phyloP scores from a whole-genome alignment of 2,113 vertebrate species.

The Hylia prasina region DNA sequence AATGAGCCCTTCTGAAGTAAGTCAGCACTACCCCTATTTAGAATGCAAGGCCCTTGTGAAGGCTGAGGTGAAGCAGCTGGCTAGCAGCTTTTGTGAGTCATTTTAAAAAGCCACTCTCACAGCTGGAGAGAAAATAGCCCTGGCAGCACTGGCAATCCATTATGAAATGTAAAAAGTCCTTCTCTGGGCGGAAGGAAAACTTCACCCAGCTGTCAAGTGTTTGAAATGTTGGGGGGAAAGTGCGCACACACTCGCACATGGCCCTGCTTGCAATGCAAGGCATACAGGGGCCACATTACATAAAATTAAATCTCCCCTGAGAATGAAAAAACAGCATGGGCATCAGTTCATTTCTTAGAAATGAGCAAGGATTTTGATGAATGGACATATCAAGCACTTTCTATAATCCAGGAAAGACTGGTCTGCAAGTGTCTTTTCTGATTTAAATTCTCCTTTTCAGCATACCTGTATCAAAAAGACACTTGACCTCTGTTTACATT shows the following conservation, averaged over 20 bases:
- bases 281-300: conserved; percentile 48
- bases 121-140: conserved; percentile 77
- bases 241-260: neutral
- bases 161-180: conserved; percentile 71
- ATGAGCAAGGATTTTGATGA: conserved; percentile 53
- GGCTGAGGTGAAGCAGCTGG: conserved; percentile 75
- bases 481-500: conserved; percentile 15
- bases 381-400: neutral
- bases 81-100: conserved; percentile 70
- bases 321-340: conserved; percentile 2
- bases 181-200: conserved; percentile 74
- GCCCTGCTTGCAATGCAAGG: conserved; percentile 10
- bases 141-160: conserved; percentile 68
- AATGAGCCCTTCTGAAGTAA: conserved; percentile 68
- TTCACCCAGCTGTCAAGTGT: conserved; percentile 77
- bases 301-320: conserved; percentile 57
- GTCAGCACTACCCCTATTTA: conserved; percentile 64
- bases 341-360: conserved; percentile 25
- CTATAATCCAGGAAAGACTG: neutral
- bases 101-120: conserved; percentile 73
- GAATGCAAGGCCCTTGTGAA: conserved; percentile 65
- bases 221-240: conserved; percentile 61
- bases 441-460: neutral
- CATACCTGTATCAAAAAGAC: neutral
- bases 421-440: neutral